Evolutionary conservation across 2,113 vertebrate species (phyloP).

Genomic region (Daphoenositta chrysoptera): DNA sequence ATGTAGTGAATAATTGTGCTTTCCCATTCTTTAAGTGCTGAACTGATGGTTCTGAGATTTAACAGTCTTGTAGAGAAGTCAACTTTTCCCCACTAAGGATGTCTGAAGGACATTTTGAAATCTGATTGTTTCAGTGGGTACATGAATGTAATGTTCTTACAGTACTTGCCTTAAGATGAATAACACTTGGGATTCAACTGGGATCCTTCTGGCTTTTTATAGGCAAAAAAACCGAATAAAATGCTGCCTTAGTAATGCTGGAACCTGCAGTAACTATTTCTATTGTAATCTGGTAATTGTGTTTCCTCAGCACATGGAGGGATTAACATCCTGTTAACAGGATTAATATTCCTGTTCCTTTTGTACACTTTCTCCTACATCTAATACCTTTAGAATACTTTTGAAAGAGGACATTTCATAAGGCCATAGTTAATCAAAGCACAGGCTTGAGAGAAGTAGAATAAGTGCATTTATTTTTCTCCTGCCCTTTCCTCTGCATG

Average conservation of each 20-base stretch:
- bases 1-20: not conserved
- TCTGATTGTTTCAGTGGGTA: not conserved
- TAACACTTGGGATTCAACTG: not conserved
- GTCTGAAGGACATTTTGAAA: not conserved
- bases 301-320: not conserved
- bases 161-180: not conserved
- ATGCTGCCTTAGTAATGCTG: not conserved
- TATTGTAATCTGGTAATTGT: not conserved
- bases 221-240: not conserved
- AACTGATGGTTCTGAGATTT: not conserved
- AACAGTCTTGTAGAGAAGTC: not conserved
- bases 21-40: not conserved
- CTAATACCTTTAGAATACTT: not conserved
- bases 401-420: not conserved
- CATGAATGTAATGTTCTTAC: not conserved
- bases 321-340: conserved; percentile 32
- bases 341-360: conserved; percentile 11
- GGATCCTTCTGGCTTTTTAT: not conserved
- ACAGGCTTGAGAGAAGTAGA: not conserved
- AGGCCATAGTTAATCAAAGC: not conserved
- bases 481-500: not conserved
- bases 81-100: not conserved
- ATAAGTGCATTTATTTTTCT: not conserved
- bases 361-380: not conserved
- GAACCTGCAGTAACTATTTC: not conserved